Base-by-base conservation (phyloP, 2,113 vertebrate species). In the Nothocercus nigrocapillus region DNA sequence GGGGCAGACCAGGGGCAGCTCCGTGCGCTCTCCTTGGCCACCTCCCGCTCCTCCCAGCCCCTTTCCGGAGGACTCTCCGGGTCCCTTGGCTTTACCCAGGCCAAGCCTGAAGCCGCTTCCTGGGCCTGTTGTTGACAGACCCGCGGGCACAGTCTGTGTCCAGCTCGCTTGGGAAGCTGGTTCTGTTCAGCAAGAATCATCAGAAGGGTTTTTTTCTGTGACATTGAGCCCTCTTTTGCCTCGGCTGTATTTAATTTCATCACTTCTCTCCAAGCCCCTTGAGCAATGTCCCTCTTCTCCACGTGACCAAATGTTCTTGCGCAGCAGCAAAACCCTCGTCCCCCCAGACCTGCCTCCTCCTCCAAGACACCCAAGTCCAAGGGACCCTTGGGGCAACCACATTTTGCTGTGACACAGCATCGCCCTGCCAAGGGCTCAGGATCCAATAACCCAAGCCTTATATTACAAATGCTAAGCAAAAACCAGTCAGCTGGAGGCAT, bases 81-180 rank as follows among this genome's bases (percentile, higher is more conserved):
- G 3, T 6, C 42, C 68, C 72, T 19, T 1, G 1, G 40, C 30
- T 30, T 28, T 3, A 22, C 7, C 51, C 38, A 38, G 66, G 8
- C 62, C 47, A 40, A 89, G 17, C 45, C 61, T 8, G 7, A 45
- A 10, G 64, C 15, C 27, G 5, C 68, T 24, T 18, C 11, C 49
- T 21, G 11, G 47, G 49, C 24, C 38, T 13, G 0, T 5, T 74
- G 51, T 36, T 64, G 49, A 13, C 30, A 68, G 79, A 85, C 54
- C 76, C 47, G 2, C 1, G 18, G 69, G 70, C 51, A 85, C 81
- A 66, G 11, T 47, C 69, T 47, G 22, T 67, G 30, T 34, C 32
- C 0, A 0, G 0, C 30, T 40, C 24, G 0, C 67, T 36, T 22
- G 67, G 74, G 74, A 90, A 79, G 79, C 0, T 0, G 32, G 58